A percentile compares a stretch with the other conserved stretches of the same genome.
phyloP scores from a whole-genome alignment of 2,113 vertebrate species.

The Pterocles orientalis region DNA sequence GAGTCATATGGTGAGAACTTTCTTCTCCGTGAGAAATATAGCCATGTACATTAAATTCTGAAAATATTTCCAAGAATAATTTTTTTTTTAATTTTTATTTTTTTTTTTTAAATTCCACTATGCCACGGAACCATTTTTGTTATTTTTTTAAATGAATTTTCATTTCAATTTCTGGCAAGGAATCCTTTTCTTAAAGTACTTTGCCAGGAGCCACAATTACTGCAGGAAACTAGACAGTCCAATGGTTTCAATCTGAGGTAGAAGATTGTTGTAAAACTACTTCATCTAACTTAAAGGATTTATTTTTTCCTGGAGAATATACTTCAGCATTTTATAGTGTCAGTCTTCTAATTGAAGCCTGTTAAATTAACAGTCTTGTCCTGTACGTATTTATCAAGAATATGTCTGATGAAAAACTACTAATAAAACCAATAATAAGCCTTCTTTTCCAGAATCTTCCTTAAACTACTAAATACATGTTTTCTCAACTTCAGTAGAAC shows the following conservation, averaged over 20 bases:
- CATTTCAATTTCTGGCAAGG: slow-evolving; percentile 31
- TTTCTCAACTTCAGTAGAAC: background rate
- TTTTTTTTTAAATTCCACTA: background rate
- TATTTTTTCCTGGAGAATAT: background rate
- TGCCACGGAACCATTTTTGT: background rate
- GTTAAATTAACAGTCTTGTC: background rate
- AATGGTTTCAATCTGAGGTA: slow-evolving; percentile 42
- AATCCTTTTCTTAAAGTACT: background rate
- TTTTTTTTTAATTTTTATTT: background rate
- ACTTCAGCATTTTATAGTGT: background rate
- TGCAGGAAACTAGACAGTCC: background rate
- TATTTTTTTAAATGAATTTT: background rate
- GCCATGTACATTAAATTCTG: slow-evolving; percentile 4
- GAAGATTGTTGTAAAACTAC: slow-evolving; percentile 28
- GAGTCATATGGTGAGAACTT: background rate
- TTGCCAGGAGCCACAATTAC: slow-evolving; percentile 42
- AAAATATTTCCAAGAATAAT: slow-evolving; percentile 38
- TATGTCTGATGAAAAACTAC: background rate
- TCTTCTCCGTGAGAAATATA: slow-evolving; percentile 55
- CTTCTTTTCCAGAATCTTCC: background rate
- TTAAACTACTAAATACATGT: slow-evolving; percentile 20
- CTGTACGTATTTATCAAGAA: background rate
- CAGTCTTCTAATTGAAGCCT: background rate
- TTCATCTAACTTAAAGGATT: slow-evolving; percentile 38
- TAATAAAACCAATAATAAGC: background rate